These are phyloP conservation scores for Trissolcus basalis DNA, from an alignment of 1,140 invertebrate genomes.

Conservation along the genomic window DNA sequence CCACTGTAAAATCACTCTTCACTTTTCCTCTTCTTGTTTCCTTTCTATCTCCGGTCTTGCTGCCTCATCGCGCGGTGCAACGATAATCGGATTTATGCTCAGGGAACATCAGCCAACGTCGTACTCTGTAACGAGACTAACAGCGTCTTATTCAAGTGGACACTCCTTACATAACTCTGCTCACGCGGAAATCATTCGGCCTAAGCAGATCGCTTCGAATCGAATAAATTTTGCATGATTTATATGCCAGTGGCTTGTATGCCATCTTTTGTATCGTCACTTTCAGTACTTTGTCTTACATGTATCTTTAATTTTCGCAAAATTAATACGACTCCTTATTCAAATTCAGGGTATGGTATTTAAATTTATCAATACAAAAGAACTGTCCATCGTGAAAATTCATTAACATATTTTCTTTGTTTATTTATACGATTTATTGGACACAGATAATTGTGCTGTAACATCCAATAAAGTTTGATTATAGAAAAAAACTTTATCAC, in stretches of 20 bases:
- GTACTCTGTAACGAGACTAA: conserved; percentile 34
- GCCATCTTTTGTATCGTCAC: background rate
- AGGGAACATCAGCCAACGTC: conserved; percentile 30
- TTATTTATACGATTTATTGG: too few species aligned
- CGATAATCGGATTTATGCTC: conserved; percentile 60
- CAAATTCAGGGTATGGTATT: too few species aligned
- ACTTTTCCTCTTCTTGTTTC: conserved; percentile 47
- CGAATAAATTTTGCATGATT: conserved; percentile 49
- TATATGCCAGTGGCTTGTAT: conserved; percentile 15
- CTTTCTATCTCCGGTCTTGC: conserved; percentile 32
- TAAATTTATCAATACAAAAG: too few species aligned
- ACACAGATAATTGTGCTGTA: too few species aligned
- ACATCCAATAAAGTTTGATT: conserved; percentile 32
- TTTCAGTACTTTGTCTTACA: background rate
- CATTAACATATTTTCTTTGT: too few species aligned
- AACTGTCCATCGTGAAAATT: too few species aligned
- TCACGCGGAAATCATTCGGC: conserved; percentile 42
- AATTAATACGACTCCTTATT: too few species aligned
- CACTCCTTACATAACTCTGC: conserved; percentile 46
- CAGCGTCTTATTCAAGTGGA: conserved; percentile 51
- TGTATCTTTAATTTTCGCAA: background rate
- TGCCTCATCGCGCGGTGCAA: conserved; percentile 42
- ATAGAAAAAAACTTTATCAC: conserved; percentile 37
- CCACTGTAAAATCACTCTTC: conserved; percentile 54
- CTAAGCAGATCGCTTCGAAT: conserved; percentile 45